Percentiles rank a stretch among this genome's conserved stretches.
Conservation (phyloP, 2,888 invertebrate species). For the Eupithecia subumbrata region DNA sequence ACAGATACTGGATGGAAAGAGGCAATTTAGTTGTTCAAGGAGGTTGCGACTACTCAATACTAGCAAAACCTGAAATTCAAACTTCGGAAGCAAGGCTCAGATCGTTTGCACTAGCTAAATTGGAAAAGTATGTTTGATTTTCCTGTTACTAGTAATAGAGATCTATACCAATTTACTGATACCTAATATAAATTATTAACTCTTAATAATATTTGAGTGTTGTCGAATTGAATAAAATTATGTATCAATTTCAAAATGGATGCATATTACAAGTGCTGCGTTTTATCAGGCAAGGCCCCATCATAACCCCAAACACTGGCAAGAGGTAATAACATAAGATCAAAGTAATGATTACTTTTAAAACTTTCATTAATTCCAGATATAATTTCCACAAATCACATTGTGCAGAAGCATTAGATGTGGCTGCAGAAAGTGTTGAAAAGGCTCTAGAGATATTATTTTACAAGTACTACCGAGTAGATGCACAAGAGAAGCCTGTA, state of each 20-base stretch:
- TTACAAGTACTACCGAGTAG: conserved; percentile 86
- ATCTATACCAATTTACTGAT: not conserved
- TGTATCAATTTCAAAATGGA: not conserved
- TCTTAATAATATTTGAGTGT: not conserved
- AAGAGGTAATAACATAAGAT: not conserved
- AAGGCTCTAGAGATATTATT: conserved; percentile 88
- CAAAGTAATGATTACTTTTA: not conserved
- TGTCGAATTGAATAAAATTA: not conserved
- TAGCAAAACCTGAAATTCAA: conserved; percentile 79
- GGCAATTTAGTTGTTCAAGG: conserved; percentile 90
- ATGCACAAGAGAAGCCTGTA: conserved; percentile 66
- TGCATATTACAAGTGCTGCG: not conserved
- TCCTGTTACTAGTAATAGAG: not conserved
- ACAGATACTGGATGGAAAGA: conserved; percentile 90
- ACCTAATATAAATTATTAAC: not conserved
- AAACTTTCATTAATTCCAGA: conserved; percentile 66
- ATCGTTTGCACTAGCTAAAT: conserved; percentile 88
- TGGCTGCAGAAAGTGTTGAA: conserved; percentile 87
- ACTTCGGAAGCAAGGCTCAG: conserved; percentile 86
- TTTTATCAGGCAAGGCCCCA: not conserved
- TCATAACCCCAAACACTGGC: not conserved
- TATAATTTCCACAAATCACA: conserved; percentile 90
- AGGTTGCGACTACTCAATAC: conserved; percentile 87
- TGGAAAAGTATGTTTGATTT: conserved; percentile 86
- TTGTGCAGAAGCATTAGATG: conserved; percentile 89